Percentiles rank a stretch among this genome's conserved stretches.
Evolutionary conservation across 2,113 vertebrate species (phyloP).

Genomic region (Promerops cafer): DNA sequence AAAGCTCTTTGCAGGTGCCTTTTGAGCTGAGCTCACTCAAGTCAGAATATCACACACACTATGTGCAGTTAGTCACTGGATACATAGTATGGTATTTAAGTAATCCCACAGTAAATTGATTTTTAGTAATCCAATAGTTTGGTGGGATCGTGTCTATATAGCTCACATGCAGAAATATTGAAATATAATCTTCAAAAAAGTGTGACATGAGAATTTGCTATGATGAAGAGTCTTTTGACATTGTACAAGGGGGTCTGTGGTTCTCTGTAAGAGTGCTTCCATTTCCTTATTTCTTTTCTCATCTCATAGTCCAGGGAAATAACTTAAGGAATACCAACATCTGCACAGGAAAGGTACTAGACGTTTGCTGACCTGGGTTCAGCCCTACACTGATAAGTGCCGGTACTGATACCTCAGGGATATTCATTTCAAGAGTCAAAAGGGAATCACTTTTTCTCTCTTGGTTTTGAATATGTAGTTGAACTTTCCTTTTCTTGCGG

Average conservation of each 20-base stretch:
- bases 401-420: background rate
- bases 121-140: conserved; percentile 43
- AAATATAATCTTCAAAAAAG: conserved; percentile 44
- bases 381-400: background rate
- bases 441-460: background rate
- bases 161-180: conserved; percentile 17
- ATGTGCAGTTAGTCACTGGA: conserved; percentile 46
- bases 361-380: background rate
- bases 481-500: background rate
- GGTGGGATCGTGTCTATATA: conserved; percentile 21
- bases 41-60: conserved; percentile 43
- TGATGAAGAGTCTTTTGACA: conserved; percentile 2
- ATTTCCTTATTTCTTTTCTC: conserved; percentile 13
- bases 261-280: background rate
- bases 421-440: background rate
- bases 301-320: background rate
- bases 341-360: conserved; percentile 22
- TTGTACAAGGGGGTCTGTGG: background rate
- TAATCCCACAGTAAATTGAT: conserved; percentile 23
- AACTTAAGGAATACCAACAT: background rate
- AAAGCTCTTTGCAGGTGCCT: conserved; percentile 70
- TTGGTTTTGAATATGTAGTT: background rate
- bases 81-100: background rate
- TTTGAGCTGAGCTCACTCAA: conserved; percentile 50
- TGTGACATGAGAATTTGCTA: conserved; percentile 11